Base-by-base conservation (phyloP, 2,888 invertebrate genomes). In the Pollenia angustigena region DNA sequence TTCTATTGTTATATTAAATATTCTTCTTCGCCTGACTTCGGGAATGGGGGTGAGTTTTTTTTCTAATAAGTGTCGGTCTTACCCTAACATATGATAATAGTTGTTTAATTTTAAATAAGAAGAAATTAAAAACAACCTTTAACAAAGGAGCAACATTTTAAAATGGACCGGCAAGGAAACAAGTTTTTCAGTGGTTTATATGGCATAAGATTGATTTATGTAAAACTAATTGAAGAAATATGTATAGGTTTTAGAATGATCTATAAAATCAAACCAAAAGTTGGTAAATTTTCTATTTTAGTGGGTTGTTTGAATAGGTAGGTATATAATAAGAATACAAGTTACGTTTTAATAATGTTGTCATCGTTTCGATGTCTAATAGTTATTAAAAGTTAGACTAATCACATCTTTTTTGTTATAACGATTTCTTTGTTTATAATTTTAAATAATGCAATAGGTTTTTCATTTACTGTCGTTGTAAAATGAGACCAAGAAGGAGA, bases 1-100 rank as follows among this genome's bases (percentile, higher is more conserved):
- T 18, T 14, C 52, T 60, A 52, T 69, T 52, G 60, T 44, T 71
- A 42, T 52, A 71, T 69, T 69, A 11, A 69, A 80, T 52, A 80
- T 60, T 69, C 48, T 69, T 2, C 32, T 44, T 58, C 32, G 50
- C 12, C 14, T n/a, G 18, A 23, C 4, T 52, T 42, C 12, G 14
- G 81, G 50, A 10, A 50, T 50, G 72, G 42, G 81, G 81, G 48
- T 74, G 74, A 62, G 18, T 56, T 74, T 64, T 74, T 64, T 46
- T 40, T 16, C 54, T 48, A 23, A 8, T 50, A 2, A 64, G 66
- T 81, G n/a, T 48, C 18, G 40, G 44, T 44, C 54, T 54, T 71
- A n/a, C n/a, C n/a, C n/a, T n/a, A 54, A 80, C 80, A 62, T 80
- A 46, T 64, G 81, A 71, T 72, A n/a, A 60, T 60, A 23, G 12